Evolutionary conservation across 2,113 vertebrate genomes (phyloP), one percentile per base, ranked within the genome.

Genomic region (Otocyon megalotis): DNA sequence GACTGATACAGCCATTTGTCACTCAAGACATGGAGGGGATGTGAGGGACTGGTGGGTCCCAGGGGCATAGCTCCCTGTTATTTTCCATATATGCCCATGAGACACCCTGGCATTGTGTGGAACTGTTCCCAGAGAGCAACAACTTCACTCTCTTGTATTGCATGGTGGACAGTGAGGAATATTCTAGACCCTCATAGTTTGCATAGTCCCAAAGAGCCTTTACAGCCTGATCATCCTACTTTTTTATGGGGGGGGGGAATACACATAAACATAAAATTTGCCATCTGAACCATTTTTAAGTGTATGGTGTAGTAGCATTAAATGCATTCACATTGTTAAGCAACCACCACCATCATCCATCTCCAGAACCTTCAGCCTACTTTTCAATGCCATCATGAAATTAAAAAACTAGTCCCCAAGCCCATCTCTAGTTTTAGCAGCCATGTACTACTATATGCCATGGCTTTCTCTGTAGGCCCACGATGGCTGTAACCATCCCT

Each of bases 401-500:
- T 88, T 65, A 84, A 85, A 88, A 85, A 67, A 58, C 72, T 53
- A 86, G 48, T 65, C 83, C 22, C 65, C 20, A 56, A 67, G 72
- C n/a, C 30, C 69, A 67, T 83, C 88, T 89, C 93, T 83, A 35
- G 60, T 58, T 88, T 67, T 80, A 67, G 56, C 54, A 74, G 85
- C 48, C 88, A 95, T 58, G 32, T n/a, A 58, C 13, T 30, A 58
- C 13, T 62, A 54, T 60, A 79, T 69, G 54, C 32, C 54, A 7
- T 0, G 7, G 60, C 54, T 89, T 74, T 84, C 86, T 76, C 50
- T 54, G 37, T 32, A 56, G 88, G 82, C 24, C 67, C 35, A 28
- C 7, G 3, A 10, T 0, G n/a, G 32, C 28, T 1, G 0, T 1
- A 56, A 11, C 67, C 0, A 0, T 8, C 13, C n/a, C 50, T 77